These are phyloP conservation scores for Pungitius pungitius DNA, from an alignment of 2,113 vertebrate species.

Conservation along the genomic window DNA sequence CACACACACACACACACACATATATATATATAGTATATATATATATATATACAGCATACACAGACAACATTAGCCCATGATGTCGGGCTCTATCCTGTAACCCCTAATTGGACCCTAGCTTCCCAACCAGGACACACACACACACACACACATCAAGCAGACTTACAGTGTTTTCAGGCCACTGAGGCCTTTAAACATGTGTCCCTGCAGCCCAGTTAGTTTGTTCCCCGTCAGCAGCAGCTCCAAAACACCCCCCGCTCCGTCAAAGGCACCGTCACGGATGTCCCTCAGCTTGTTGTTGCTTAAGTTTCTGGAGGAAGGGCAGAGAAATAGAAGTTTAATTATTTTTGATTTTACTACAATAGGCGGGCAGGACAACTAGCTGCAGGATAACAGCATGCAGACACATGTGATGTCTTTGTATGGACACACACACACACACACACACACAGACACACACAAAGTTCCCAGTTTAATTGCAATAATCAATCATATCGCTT, in stretches of 20 bases:
- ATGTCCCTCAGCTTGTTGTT: constrained; percentile 97
- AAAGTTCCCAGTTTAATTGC: constrained; percentile 33
- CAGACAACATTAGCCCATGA: constrained; percentile 56
- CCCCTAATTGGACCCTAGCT: constrained; percentile 53
- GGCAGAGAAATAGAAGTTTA: not conserved
- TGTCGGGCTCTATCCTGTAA: constrained; percentile 50
- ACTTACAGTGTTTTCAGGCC: constrained; percentile 95
- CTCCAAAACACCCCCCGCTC: constrained; percentile 87
- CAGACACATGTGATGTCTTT: not conserved
- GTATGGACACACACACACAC: not conserved
- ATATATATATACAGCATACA: constrained; percentile 62
- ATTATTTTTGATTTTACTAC: not conserved
- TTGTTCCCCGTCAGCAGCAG: constrained; percentile 94
- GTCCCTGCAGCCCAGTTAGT: constrained; percentile 87
- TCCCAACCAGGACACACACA: not conserved
- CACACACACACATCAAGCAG: not conserved
- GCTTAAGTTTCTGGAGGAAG: constrained; percentile 87
- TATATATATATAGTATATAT: too few relatives aligned
- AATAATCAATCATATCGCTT: constrained; percentile 57
- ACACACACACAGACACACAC: too few relatives aligned
- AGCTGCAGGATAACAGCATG: not conserved
- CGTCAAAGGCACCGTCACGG: constrained; percentile 90
- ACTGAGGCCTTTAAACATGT: constrained; percentile 89
- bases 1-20: too few relatives aligned
- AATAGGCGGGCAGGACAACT: not conserved